Evolutionary conservation across 92 coral and sea anemone genomes (phyloP).

Genomic region (Heliopora coerulea): DNA sequence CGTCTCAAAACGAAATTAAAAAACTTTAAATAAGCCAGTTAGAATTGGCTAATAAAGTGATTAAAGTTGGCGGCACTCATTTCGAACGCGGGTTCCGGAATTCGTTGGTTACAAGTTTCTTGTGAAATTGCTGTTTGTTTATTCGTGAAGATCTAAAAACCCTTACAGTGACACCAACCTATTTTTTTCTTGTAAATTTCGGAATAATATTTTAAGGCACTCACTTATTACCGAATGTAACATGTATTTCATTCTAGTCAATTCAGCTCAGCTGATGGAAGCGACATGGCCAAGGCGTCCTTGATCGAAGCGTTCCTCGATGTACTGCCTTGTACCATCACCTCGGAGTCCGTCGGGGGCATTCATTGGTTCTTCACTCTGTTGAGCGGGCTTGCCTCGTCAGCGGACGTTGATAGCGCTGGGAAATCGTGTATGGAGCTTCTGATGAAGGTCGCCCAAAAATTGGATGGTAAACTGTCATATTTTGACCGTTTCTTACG

Average conservation of each 20-base stretch:
- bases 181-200: no score
- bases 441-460: constrained; percentile 66
- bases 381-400: constrained; percentile 70
- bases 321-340: constrained; percentile 63
- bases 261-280: constrained; percentile 39
- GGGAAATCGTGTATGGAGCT: constrained; percentile 71
- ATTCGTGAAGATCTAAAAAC: no score
- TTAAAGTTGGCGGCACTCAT: no score
- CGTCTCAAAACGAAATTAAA: no score
- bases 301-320: constrained; percentile 68
- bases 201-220: no score
- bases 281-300: constrained; percentile 49
- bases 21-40: no score
- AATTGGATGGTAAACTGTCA: constrained; percentile 55
- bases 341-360: constrained; percentile 81
- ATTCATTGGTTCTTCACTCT: constrained; percentile 80
- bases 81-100: no score
- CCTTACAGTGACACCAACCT: no score
- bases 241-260: constrained; percentile 24
- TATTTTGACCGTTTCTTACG: constrained; percentile 65
- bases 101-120: no score
- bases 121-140: no score
- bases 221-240: no score
- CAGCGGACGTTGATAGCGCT: constrained; percentile 60
- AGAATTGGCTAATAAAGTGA: no score